Base-by-base conservation (phyloP, 1,140 invertebrate species). In the Centruroides vittatus region DNA sequence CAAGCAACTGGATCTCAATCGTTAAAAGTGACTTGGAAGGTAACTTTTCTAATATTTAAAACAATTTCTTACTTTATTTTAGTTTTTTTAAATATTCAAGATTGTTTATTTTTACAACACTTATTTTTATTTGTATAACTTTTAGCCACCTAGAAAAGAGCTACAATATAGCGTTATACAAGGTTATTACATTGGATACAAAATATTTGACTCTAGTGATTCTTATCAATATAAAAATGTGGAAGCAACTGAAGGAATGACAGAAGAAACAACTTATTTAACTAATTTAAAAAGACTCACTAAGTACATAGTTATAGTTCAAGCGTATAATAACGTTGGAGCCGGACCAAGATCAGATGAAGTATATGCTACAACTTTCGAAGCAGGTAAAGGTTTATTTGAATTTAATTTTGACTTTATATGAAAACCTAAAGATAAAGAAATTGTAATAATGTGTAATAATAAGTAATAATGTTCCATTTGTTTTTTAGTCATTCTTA, bases 171-270 rank as follows among this genome's bases (percentile, higher is more conserved):
- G 93, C 10, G 86, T 88, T 66, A 83, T 96, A 65, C 79, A 90
- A 1, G 93, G 93, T n/a, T 97, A 95, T 73, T 91, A 95, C 70
- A 84, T 96, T 8, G 90, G 92, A 55, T 94, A 91, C 76, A 85
- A 73, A 61, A 66, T 74, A 34, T 68, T 70, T 6, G 73, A 75
- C 13, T 72, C 72, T 41, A 65, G 66, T 7, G 71, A 73, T 46
- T 68, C 69, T 8, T 73, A 65, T 58, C 66, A 67, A 3, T 74
- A 73, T 57, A 69, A 71, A 41, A 51, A 73, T 70, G 48, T 70
- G 65, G 4, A 59, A 65, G 52, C 51, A 36, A 36, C 51, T 5
- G 59, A 56, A 7, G 62, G 58, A 6, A 58, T 57, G 41, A 58
- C 62, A 46, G 50, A 58, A 54, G 58, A 52, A 2, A 60, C 53